Conservation (phyloP, 2,888 invertebrate species). For the Copidosoma aretas region DNA sequence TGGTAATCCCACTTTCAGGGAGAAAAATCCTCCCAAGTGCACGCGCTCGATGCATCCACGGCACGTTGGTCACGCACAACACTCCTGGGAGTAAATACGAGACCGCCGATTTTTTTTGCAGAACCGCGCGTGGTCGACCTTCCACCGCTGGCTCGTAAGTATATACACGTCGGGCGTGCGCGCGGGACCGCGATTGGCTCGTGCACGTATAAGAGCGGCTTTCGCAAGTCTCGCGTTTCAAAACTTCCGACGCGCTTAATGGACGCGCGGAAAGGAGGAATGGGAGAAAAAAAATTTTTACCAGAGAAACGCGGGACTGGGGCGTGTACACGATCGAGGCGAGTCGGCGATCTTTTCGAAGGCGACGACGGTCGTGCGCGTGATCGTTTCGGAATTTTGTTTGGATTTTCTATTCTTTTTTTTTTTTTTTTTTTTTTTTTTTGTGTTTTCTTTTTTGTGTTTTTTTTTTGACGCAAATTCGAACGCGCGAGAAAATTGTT, state of each 20-base stretch:
- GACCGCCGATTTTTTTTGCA: too few species aligned
- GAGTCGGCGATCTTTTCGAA: neutral
- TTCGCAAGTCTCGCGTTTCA: constrained; percentile 24
- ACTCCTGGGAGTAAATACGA: too few species aligned
- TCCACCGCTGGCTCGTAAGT: too few species aligned
- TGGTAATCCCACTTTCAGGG: too few species aligned
- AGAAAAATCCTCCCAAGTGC: too few species aligned
- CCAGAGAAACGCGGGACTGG: neutral
- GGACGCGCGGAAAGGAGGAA: constrained; percentile 14
- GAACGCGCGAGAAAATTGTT: too few species aligned
- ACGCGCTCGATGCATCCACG: too few species aligned
- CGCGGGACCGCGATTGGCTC: neutral
- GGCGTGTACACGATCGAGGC: neutral
- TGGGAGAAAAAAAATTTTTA: neutral
- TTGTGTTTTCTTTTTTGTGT: neutral
- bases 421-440: neutral
- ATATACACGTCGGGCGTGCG: neutral
- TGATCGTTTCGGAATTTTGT: neutral
- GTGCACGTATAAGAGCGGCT: neutral
- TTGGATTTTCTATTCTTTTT: neutral
- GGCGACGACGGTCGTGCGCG: neutral
- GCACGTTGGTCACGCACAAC: too few species aligned
- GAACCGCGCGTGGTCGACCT: too few species aligned
- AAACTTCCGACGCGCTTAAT: constrained; percentile 36
- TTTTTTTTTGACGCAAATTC: neutral